Conservation (phyloP, 2,888 invertebrate species). For the Rutpela maculata region DNA sequence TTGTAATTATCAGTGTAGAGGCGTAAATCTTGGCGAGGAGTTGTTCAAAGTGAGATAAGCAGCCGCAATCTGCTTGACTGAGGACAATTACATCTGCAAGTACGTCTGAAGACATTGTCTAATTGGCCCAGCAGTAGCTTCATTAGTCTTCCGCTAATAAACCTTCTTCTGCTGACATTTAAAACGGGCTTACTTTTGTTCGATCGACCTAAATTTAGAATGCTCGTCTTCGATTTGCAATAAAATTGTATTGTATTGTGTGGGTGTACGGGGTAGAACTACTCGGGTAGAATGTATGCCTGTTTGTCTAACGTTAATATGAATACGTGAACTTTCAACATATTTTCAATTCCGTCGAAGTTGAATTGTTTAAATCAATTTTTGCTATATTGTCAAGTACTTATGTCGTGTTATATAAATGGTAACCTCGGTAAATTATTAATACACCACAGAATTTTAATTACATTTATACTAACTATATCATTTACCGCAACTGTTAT, state of each 20-base stretch:
- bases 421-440: neutral
- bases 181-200: slow-evolving; percentile 29
- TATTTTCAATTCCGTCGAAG: neutral
- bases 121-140: slow-evolving; percentile 57
- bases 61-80: slow-evolving; percentile 45
- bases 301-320: neutral
- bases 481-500: no score
- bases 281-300: neutral
- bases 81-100: slow-evolving; percentile 47
- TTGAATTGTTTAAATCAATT: neutral
- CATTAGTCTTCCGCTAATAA: slow-evolving; percentile 55
- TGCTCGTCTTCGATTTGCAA: slow-evolving; percentile 33
- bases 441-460: no score
- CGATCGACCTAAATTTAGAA: slow-evolving; percentile 41
- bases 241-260: slow-evolving; percentile 35
- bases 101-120: slow-evolving; percentile 54
- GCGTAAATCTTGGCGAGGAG: slow-evolving; percentile 52
- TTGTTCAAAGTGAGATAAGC: slow-evolving; percentile 56
- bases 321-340: slow-evolving; percentile 7
- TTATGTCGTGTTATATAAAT: neutral
- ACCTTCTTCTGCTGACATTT: slow-evolving; percentile 53
- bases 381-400: neutral
- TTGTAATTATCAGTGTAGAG: slow-evolving; percentile 49
- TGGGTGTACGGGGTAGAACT: neutral
- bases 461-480: neutral